Percentiles rank a stretch among this genome's conserved stretches.
Conservation (phyloP, 2,888 invertebrate species). For the Ferdinandea cuprea region DNA sequence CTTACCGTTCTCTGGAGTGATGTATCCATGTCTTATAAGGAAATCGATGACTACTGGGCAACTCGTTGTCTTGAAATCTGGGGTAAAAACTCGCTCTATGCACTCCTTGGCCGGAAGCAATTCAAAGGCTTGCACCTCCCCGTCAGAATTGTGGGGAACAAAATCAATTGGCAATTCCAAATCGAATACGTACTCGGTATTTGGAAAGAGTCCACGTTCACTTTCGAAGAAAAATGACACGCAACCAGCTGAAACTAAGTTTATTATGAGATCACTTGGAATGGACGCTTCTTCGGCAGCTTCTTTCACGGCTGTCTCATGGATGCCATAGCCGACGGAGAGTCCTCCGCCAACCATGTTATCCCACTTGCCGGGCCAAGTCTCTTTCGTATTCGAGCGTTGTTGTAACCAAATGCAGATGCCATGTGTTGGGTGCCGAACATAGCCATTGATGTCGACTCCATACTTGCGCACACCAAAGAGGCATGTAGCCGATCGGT, state of each 20-base stretch:
- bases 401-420: constrained; percentile 95
- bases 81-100: constrained; percentile 90
- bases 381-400: constrained; percentile 94
- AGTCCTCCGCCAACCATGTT: constrained; percentile 97
- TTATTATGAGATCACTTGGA: constrained; percentile 89
- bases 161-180: constrained; percentile 95
- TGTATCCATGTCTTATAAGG: constrained; percentile 94
- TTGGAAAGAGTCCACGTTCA: constrained; percentile 95
- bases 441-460: constrained; percentile 96
- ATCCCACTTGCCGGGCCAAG: constrained; percentile 97
- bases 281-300: constrained; percentile 97
- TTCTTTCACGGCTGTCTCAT: constrained; percentile 96
- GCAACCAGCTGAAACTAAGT: constrained; percentile 83
- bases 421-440: constrained; percentile 92
- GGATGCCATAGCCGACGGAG: constrained; percentile 93
- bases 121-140: constrained; percentile 96
- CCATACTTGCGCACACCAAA: constrained; percentile 98
- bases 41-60: constrained; percentile 96
- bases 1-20: constrained; percentile 94
- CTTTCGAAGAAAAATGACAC: constrained; percentile 92
- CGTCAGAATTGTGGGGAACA: constrained; percentile 95
- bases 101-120: constrained; percentile 92
- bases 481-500: constrained; percentile 95
- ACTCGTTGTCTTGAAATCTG: constrained; percentile 96
- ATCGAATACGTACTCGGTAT: constrained; percentile 97